Percentiles rank a stretch among this genome's conserved stretches.
phyloP scores from a whole-genome alignment of 2,113 vertebrate species.

The Anolis sagrei region DNA sequence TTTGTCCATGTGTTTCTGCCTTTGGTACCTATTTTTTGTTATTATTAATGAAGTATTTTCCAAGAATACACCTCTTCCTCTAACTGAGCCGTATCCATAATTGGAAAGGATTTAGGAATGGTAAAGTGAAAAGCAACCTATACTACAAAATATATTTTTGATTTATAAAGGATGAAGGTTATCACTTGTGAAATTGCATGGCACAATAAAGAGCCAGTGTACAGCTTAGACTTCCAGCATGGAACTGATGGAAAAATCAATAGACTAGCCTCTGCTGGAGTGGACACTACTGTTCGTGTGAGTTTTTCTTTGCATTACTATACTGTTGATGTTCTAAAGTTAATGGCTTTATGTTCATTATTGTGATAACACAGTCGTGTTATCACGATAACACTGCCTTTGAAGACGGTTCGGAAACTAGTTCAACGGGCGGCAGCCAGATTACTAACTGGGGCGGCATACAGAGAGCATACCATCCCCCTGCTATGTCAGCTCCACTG shows the following conservation, averaged over 20 bases:
- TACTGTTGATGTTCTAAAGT: background rate
- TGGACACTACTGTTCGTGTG: conserved; percentile 92
- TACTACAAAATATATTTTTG: background rate
- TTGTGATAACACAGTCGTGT: background rate
- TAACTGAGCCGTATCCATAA: rapidly evolving
- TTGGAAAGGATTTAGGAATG: too few relatives aligned
- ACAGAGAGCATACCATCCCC: too few relatives aligned
- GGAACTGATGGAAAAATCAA: conserved; percentile 81
- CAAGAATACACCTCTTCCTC: too few relatives aligned
- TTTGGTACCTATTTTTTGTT: too few relatives aligned
- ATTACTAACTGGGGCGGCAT: too few relatives aligned
- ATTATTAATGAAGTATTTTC: too few relatives aligned
- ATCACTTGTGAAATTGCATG: conserved; percentile 97
- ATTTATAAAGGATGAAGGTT: conserved; percentile 87
- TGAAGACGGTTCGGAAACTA: too few relatives aligned
- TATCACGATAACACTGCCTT: too few relatives aligned
- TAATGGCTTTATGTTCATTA: background rate
- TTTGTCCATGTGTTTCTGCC: too few relatives aligned
- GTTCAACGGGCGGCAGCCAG: too few relatives aligned
- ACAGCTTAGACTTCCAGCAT: conserved; percentile 95
- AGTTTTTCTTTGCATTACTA: conserved; percentile 40
- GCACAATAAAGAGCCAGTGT: conserved; percentile 98
- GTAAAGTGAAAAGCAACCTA: background rate
- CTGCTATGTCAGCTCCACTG: too few relatives aligned
- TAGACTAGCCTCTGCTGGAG: conserved; percentile 92